Conservation (phyloP, 2,113 vertebrate species). For the Leptocoma aspasia region DNA sequence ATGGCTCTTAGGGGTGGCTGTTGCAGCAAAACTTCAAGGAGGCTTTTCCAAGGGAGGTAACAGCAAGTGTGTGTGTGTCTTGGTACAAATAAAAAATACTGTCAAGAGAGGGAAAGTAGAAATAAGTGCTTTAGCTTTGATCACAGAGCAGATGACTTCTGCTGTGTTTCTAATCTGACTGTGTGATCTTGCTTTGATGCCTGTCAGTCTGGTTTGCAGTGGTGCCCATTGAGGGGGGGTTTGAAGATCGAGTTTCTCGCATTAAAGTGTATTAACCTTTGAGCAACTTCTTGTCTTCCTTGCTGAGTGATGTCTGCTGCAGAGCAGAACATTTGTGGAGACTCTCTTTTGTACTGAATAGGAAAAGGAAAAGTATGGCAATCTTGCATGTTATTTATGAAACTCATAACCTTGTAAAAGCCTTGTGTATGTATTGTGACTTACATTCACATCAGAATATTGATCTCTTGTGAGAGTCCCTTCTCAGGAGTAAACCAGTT, state of each 20-base stretch:
- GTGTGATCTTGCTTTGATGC: neutral
- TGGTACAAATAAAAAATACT: neutral
- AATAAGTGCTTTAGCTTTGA: neutral
- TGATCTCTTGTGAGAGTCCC: neutral
- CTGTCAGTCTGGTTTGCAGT: neutral
- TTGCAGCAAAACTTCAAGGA: neutral
- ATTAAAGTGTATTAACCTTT: neutral
- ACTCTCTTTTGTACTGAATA: neutral
- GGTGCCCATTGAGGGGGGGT: neutral
- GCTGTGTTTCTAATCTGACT: neutral
- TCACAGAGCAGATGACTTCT: neutral
- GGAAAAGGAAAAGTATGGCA: neutral
- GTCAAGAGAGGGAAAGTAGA: neutral
- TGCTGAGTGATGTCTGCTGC: neutral
- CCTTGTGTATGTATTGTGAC: neutral
- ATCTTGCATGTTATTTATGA: neutral
- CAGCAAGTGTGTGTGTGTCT: neutral
- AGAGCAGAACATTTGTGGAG: neutral
- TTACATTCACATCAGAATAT: neutral
- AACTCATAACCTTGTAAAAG: neutral
- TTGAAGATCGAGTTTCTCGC: neutral
- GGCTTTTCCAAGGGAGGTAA: neutral
- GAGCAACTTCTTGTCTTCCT: neutral
- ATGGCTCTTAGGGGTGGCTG: neutral
- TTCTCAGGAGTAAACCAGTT: neutral